Conservation (phyloP, 2,888 invertebrate genomes). For the Netelia inedita region DNA sequence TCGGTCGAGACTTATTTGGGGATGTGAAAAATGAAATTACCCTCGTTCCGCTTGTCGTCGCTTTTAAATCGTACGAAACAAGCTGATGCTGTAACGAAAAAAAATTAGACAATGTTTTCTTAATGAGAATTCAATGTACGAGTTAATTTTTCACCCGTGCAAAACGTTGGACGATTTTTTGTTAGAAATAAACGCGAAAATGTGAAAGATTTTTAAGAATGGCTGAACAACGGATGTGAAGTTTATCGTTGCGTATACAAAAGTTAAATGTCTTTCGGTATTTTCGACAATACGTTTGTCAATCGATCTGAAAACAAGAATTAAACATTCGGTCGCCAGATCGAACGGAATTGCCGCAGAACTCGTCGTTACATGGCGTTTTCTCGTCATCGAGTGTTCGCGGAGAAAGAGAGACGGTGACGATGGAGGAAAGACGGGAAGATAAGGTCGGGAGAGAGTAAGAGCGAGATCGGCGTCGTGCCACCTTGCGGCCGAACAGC, state of each 20-base stretch:
- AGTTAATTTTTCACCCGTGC: no score
- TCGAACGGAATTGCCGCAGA: constrained; percentile 8
- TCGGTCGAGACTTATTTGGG: no score
- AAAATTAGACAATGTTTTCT: no score
- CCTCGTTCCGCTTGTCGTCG: no score
- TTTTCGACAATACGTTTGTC: neutral
- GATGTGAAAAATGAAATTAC: no score
- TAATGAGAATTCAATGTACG: no score
- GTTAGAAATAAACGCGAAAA: no score
- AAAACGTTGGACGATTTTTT: no score
- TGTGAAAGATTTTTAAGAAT: no score
- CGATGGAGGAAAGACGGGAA: neutral
- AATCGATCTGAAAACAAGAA: constrained; percentile 27
- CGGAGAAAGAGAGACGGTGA: constrained; percentile 42
- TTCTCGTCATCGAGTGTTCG: constrained; percentile 18
- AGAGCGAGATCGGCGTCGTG: constrained; percentile 19
- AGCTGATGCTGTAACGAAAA: no score
- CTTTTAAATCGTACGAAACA: no score
- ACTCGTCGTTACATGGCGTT: constrained; percentile 9
- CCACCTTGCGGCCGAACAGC: constrained; percentile 75
- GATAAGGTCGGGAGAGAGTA: neutral
- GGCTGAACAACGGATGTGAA: neutral
- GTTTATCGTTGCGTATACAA: constrained; percentile 4
- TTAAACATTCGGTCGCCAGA: constrained; percentile 12
- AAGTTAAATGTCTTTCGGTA: neutral